These are phyloP conservation scores for Danaus melanippus DNA, from an alignment of 1,140 invertebrate species.

Conservation along the genomic window DNA sequence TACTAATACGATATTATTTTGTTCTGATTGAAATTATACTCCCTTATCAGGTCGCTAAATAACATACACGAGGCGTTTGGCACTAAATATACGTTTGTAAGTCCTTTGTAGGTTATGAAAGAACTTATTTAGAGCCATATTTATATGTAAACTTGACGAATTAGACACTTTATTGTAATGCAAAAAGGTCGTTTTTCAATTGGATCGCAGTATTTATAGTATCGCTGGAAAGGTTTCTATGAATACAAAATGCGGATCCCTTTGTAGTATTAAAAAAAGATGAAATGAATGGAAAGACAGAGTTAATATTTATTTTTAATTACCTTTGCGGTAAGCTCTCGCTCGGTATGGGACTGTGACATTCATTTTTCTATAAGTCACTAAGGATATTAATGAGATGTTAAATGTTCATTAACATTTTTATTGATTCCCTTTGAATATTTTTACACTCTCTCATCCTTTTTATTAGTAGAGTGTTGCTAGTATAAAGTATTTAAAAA, in stretches of 20 bases:
- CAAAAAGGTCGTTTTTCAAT: slow-evolving; percentile 6
- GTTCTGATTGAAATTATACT: background rate
- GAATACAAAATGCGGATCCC: slow-evolving; percentile 25
- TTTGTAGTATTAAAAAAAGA: slow-evolving; percentile 35
- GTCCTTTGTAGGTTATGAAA: slow-evolving; percentile 18
- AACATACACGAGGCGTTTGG: slow-evolving; percentile 16
- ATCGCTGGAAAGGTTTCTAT: slow-evolving; percentile 3
- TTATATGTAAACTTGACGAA: background rate
- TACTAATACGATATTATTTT: no score
- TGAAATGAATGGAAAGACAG: slow-evolving; percentile 25
- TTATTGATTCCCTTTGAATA: no score
- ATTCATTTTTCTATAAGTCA: no score
- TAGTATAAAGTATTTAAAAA: no score
- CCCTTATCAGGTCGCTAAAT: background rate
- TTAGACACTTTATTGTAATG: slow-evolving; percentile 2
- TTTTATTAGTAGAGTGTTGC: no score
- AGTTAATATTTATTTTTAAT: slow-evolving; percentile 41
- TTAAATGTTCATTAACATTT: no score
- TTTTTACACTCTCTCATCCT: no score
- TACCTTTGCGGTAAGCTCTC: slow-evolving; percentile 18
- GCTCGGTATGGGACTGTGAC: no score
- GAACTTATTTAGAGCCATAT: slow-evolving; percentile 17
- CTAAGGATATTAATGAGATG: no score
- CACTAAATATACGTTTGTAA: slow-evolving; percentile 19
- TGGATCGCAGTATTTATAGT: background rate